Evolutionary conservation across 2,888 invertebrate species (phyloP), one percentile per base, ranked within the genome.

Genomic region (Drosophila anomalata): DNA sequence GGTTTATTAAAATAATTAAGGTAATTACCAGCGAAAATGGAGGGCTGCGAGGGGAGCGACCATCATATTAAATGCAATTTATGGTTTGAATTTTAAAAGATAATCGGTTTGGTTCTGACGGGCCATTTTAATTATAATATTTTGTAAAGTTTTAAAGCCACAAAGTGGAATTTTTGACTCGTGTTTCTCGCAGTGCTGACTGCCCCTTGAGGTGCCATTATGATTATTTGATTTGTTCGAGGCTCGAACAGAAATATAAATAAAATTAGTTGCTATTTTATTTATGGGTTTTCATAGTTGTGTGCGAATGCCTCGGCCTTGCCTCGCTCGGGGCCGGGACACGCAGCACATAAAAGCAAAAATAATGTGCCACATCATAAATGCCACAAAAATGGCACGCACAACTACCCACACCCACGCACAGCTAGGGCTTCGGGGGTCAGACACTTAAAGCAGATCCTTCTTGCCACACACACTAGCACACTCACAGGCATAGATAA

Each of bases 211-310:
- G 69, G 71, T 73, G 78, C 66, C 65, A 72, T 65, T 62, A 75
- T 69, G 81, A 79, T 81, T 79, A 85, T 85, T 85, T 85, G 79
- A 82, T 85, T 82, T 79, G 70, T 67, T 71, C 51, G 75, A 66
- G 55, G 48, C 54, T 42, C 51, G 42, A 66, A 48, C 17, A 41
- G 46, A 60, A 51, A 59, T 73, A 84, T 88, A 89, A 89, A 89
- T 85, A 88, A 89, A 89, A 89, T 89, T 88, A 89, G 85, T 88
- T 85, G 78, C 76, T 80, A 79, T 81, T 88, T 87, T 89, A 87
- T 88, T 87, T 89, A 88, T 83, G 76, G 67, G 63, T 60, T 68
- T 72, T 68, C 65, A 50, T 66, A 66, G 65, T 57, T 60, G 8
- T 53, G 36, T 59, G 48, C 29, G 62, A 22, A 44, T 61, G 46